Evolutionary conservation across 2,888 invertebrate genomes (phyloP).

Genomic region (Oscheius sp.): DNA sequence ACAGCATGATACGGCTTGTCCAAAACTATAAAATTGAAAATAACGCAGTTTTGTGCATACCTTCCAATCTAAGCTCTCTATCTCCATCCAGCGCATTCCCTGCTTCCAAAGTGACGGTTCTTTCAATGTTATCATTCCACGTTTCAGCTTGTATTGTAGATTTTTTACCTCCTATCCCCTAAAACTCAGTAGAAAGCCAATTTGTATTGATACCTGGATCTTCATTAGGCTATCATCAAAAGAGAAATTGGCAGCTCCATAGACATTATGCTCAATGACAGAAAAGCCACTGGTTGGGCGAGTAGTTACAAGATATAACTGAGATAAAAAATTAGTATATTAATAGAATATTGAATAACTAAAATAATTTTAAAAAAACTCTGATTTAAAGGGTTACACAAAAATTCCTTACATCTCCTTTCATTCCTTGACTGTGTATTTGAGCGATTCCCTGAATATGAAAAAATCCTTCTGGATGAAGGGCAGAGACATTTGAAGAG

Average conservation of each 20-base stretch:
- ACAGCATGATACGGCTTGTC: slow-evolving; percentile 34
- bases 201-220: slow-evolving; percentile 33
- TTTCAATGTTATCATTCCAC: slow-evolving; percentile 35
- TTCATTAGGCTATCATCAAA: slow-evolving; percentile 34
- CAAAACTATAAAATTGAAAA: slow-evolving; percentile 32
- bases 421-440: slow-evolving; percentile 27
- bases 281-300: slow-evolving; percentile 35
- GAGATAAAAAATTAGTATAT: neutral
- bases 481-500: slow-evolving; percentile 38
- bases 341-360: too few relatives aligned
- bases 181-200: neutral
- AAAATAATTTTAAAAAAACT: neutral
- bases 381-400: neutral
- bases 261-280: slow-evolving; percentile 33
- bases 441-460: slow-evolving; percentile 28
- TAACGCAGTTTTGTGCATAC: slow-evolving; percentile 11
- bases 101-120: slow-evolving; percentile 30
- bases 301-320: slow-evolving; percentile 37
- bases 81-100: slow-evolving; percentile 20
- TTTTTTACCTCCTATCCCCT: slow-evolving; percentile 30
- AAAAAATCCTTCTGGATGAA: slow-evolving; percentile 30
- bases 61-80: slow-evolving; percentile 32
- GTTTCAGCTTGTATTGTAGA: slow-evolving; percentile 36
- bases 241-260: slow-evolving; percentile 42
- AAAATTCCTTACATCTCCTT: slow-evolving; percentile 24